Base-by-base conservation (phyloP, 2,113 vertebrate species). In the Vidua macroura region DNA sequence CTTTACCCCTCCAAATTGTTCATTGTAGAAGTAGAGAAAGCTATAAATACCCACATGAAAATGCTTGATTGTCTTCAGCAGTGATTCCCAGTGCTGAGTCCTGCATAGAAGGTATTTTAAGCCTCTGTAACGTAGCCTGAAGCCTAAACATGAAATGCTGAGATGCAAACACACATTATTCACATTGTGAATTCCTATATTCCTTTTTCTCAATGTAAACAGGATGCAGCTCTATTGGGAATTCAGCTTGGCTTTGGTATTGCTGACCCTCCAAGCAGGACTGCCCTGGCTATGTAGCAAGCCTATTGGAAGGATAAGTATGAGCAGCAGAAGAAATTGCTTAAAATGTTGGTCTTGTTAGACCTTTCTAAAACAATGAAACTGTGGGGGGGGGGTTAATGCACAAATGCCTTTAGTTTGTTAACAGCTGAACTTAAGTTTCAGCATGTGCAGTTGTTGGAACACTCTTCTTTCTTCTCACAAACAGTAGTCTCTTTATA, bases 11-110 rank as follows among this genome's bases (percentile, higher is more conserved):
- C 30, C 35, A 77, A 77, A 76, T 23, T 73, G 58, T 55, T 95
- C 51, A 13, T 60, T 4, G 5, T 17, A 83, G 67, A 85, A 77
- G 20, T 51, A 66, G 55, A 56, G 33, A 72, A 67, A 51, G 39
- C 48, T 94, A 74, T 83, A 97, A 93, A 80, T 88, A 94, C 16
- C 46, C 33, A 24, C 31, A 46, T 70, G 48, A 70, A 83, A 77
- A 87, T 59, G 17, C 28, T 14, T 83, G 37, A 12, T 79, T 79
- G 20, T 49, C 56, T 74, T 88, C 55, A 83, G 59, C 70, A 80
- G 51, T 7, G 10, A 81, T 88, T 93, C 43, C 77, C 39, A 66
- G 2, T 22, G 75, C 39, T 31, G 39, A 69, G 30, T 74, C 86
- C 67, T 55, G 43, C 0, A 0, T 16, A 55, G 49, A 21, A 56